These are phyloP conservation scores for Melieria picta DNA, from an alignment of 2,888 invertebrate genomes.

Conservation along the genomic window DNA sequence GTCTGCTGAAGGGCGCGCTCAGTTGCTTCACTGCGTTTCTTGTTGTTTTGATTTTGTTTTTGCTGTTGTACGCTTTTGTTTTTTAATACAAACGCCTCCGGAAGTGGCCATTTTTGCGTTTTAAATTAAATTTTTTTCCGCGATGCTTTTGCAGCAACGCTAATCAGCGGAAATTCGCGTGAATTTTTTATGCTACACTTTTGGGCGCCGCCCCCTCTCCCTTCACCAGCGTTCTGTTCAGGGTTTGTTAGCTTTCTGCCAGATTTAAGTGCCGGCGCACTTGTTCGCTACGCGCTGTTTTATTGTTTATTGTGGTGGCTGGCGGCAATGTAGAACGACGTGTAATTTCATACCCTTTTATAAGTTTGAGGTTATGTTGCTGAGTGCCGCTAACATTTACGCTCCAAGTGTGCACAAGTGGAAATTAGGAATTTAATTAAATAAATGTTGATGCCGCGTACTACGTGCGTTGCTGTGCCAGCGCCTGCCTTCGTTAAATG, in stretches of 20 bases:
- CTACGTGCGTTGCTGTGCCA: too few relatives aligned
- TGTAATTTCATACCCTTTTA: slow-evolving; percentile 42
- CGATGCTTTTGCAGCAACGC: slow-evolving; percentile 39
- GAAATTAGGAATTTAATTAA: slow-evolving; percentile 51
- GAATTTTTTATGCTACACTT: slow-evolving; percentile 37
- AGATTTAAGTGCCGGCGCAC: slow-evolving; percentile 30
- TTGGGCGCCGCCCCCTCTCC: background rate
- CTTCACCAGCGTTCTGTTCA: background rate
- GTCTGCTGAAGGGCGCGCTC: slow-evolving; percentile 12
- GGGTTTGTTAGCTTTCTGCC: slow-evolving; percentile 24
- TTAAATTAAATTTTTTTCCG: slow-evolving; percentile 50
- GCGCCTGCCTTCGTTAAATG: too few relatives aligned
- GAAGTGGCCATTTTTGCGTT: slow-evolving; percentile 53
- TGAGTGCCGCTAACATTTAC: slow-evolving; percentile 30
- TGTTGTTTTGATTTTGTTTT: background rate
- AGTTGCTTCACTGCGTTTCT: background rate
- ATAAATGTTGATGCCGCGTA: slow-evolving; percentile 16
- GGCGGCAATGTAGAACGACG: slow-evolving; percentile 12
- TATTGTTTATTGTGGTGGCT: slow-evolving; percentile 16
- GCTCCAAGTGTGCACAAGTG: slow-evolving; percentile 41
- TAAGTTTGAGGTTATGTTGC: slow-evolving; percentile 43
- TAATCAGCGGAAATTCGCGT: slow-evolving; percentile 49
- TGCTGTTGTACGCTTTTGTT: slow-evolving; percentile 13
- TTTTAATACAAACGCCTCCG: slow-evolving; percentile 39
- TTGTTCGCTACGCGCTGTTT: slow-evolving; percentile 35